Conservation (phyloP, 2,797 vertebrate genomes). For the Lepilemur ruficaudatus region DNA sequence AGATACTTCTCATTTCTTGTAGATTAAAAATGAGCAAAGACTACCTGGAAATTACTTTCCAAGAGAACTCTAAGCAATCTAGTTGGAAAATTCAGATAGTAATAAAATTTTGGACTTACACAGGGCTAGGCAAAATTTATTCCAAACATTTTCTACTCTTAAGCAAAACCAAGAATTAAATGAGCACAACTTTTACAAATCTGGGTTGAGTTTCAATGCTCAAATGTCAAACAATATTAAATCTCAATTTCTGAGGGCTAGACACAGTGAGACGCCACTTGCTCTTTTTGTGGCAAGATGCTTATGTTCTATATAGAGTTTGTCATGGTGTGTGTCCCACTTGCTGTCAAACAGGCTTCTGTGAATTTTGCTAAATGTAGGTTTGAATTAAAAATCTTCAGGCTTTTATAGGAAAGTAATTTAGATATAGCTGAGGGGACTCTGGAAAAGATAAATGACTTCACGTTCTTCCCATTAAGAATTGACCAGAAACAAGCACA, state of each 20-base stretch:
- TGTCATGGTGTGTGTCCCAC: constrained; percentile 32
- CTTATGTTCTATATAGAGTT: constrained; percentile 21
- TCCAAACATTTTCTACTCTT: constrained; percentile 22
- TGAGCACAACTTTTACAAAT: not conserved
- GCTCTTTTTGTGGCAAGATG: constrained; percentile 28
- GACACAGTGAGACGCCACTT: constrained; percentile 35
- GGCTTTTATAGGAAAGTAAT: constrained; percentile 59
- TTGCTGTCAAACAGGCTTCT: constrained; percentile 52
- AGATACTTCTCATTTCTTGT: not conserved
- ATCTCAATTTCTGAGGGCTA: constrained; percentile 50
- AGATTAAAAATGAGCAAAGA: not conserved
- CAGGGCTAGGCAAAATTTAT: not conserved
- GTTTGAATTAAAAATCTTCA: constrained; percentile 68
- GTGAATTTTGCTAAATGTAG: constrained; percentile 68
- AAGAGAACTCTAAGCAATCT: not conserved
- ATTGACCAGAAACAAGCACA: constrained; percentile 55
- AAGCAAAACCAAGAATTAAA: constrained; percentile 50
- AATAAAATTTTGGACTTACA: not conserved
- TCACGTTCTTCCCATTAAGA: constrained; percentile 62
- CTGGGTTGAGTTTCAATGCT: not conserved
- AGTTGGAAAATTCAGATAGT: not conserved
- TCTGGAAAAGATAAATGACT: constrained; percentile 71
- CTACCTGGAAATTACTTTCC: not conserved
- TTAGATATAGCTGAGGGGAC: constrained; percentile 61
- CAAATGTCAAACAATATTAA: constrained; percentile 38